Evolutionary conservation across 2,113 vertebrate species (phyloP), one percentile per base, ranked within the genome.

Genomic region (Amphiprion ocellaris): DNA sequence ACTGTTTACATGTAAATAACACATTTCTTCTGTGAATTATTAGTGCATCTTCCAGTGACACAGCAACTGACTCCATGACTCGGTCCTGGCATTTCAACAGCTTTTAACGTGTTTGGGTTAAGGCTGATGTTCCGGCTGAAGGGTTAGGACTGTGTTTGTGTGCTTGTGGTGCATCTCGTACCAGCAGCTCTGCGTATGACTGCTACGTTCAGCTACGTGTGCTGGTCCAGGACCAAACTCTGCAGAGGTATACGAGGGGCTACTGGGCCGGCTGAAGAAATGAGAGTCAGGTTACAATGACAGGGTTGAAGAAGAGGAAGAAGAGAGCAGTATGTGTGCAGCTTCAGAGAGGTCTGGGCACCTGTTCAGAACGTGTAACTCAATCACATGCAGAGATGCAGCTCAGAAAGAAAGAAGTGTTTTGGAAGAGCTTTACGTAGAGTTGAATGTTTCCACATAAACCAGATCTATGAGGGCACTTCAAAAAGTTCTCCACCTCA

Each of bases 351-450:
- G 66, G 76, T 73, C 77, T 49, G 83, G 88, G 89, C 90, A 91
- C 89, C 90, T 89, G 87, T 92, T 90, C 79, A 88, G 90, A 90
- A 92, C 81, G 72, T 87, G 87, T 90, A 90, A 90, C 86, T 90
- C 77, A 84, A 85, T 89, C 88, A 73, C 76, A 84, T 44, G 74
- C 54, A 72, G 59, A 72, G 82, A 68, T 47, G 77, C 50, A 72
- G 59, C 30, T 69, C 76, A 65, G 62, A 56, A 81, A 77, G 59
- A 67, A 68, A 63, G 81, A 88, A 60, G 64, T 53, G 77, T 77
- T 83, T 54, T 79, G 49, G 37, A 79, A 63, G 55, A 74, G 37
- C 58, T 69, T 77, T 0, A 11, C 68, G 58, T 5, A 60, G 47
- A 69, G 62, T 58, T 63, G 52, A 83, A 73, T 44, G 71, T 76